These are phyloP conservation scores for Rattus rattus DNA, from an alignment of 2,113 vertebrate species.

Conservation along the genomic window DNA sequence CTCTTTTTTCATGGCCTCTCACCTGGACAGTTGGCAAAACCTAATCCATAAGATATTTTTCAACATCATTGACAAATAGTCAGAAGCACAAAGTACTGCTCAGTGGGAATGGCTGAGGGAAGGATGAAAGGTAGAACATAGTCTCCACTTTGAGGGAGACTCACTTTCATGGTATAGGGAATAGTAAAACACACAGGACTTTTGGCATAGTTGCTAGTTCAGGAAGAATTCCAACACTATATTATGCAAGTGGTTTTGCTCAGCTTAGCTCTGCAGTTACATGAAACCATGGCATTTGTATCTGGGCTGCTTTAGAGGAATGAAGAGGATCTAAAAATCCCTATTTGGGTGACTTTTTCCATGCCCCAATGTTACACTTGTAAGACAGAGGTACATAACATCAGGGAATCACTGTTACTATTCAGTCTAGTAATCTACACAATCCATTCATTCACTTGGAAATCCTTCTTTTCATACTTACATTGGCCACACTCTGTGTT, in stretches of 20 bases:
- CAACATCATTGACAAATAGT: constrained; percentile 68
- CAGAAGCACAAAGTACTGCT: constrained; percentile 52
- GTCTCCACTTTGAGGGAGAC: background rate
- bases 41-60: constrained; percentile 80
- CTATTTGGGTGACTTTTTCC: background rate
- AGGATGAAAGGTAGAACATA: background rate
- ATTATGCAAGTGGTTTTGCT: background rate
- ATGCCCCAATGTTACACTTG: background rate
- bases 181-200: background rate
- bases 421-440: background rate
- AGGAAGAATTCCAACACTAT: background rate
- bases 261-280: background rate
- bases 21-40: constrained; percentile 80
- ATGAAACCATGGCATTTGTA: background rate
- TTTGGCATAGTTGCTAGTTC: background rate
- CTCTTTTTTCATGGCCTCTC: constrained; percentile 82
- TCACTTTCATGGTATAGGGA: background rate
- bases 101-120: background rate
- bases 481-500: background rate
- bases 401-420: background rate
- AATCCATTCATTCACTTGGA: background rate
- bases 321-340: background rate
- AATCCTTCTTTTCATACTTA: background rate
- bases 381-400: background rate
- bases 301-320: background rate